phyloP scores from a whole-genome alignment of 2,888 invertebrate species.

The Octonoba sinensis region DNA sequence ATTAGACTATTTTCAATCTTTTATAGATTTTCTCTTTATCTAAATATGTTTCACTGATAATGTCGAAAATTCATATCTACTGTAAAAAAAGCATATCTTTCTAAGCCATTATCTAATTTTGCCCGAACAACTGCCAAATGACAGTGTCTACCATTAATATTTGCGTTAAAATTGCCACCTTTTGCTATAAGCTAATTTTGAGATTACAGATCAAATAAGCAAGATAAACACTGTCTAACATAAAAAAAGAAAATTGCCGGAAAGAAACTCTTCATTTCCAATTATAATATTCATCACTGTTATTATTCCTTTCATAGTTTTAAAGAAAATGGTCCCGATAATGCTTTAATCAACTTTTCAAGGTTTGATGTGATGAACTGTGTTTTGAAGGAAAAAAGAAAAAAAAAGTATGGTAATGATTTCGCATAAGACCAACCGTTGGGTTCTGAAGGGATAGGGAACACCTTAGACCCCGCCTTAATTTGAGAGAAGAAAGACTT shows the following conservation, averaged over 20 bases:
- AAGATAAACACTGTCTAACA: not conserved
- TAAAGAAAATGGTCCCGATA: slow-evolving; percentile 19
- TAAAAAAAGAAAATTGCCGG: not conserved
- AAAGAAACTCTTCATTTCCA: slow-evolving; percentile 4
- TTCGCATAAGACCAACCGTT: slow-evolving; percentile 26
- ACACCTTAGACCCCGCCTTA: slow-evolving; percentile 35
- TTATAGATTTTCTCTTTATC: too few relatives aligned
- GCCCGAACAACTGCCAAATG: too few relatives aligned
- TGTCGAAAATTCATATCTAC: too few relatives aligned
- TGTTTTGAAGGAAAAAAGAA: not conserved
- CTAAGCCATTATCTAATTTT: too few relatives aligned
- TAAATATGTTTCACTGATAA: too few relatives aligned
- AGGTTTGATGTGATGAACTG: slow-evolving; percentile 2
- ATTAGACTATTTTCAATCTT: too few relatives aligned
- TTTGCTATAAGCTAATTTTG: not conserved
- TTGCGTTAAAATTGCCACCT: slow-evolving; percentile 11
- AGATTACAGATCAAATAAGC: slow-evolving; percentile 4
- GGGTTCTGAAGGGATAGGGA: slow-evolving; percentile 24
- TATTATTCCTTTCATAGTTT: slow-evolving; percentile 26
- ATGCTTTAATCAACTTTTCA: slow-evolving; percentile 11
- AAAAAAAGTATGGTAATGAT: slow-evolving; percentile 21
- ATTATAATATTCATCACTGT: slow-evolving; percentile 38
- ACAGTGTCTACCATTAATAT: slow-evolving; percentile 1
- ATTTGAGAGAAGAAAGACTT: slow-evolving; percentile 20
- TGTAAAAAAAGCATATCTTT: too few relatives aligned